phyloP scores from a whole-genome alignment of 1,140 invertebrate species.

The Helicorthomorpha holstii region DNA sequence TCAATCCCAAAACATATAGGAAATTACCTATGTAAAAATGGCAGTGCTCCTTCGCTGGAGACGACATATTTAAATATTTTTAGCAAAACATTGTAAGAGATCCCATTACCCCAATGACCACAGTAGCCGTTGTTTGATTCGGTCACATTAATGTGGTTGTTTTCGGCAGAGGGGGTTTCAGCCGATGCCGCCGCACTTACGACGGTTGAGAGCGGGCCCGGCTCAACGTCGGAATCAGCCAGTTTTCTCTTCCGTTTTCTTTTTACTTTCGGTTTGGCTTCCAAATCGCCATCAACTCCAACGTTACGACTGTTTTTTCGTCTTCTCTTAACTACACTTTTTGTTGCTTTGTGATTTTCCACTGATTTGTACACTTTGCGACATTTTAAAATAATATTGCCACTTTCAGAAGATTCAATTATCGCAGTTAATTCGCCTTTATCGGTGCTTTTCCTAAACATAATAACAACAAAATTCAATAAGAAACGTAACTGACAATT shows the following conservation, averaged over 20 bases:
- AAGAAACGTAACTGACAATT: too few relatives aligned
- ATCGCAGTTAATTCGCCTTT: too few relatives aligned
- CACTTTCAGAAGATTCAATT: too few relatives aligned
- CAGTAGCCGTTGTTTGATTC: too few relatives aligned
- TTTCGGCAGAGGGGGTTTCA: neutral
- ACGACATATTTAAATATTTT: slow-evolving; percentile 50
- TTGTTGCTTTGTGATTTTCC: slow-evolving; percentile 1
- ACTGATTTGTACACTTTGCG: slow-evolving; percentile 8
- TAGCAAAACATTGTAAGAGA: slow-evolving; percentile 45
- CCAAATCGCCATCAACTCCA: slow-evolving; percentile 6
- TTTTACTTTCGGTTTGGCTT: neutral
- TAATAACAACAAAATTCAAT: too few relatives aligned
- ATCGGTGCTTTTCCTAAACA: too few relatives aligned
- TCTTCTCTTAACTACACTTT: slow-evolving; percentile 13
- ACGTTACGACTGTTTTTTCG: slow-evolving; percentile 13
- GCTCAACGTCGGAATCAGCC: too few relatives aligned
- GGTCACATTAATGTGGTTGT: slow-evolving; percentile 29
- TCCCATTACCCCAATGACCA: slow-evolving; percentile 37
- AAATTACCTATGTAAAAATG: slow-evolving; percentile 25
- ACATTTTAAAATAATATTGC: too few relatives aligned
- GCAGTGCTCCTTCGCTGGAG: slow-evolving; percentile 46
- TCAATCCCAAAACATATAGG: too few relatives aligned
- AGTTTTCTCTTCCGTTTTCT: neutral
- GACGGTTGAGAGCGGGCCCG: too few relatives aligned
- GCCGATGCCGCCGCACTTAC: neutral